Percentiles rank a stretch among this genome's conserved stretches.
Evolutionary conservation across 2,888 invertebrate species (phyloP).

Genomic region (Philereme vetulata): DNA sequence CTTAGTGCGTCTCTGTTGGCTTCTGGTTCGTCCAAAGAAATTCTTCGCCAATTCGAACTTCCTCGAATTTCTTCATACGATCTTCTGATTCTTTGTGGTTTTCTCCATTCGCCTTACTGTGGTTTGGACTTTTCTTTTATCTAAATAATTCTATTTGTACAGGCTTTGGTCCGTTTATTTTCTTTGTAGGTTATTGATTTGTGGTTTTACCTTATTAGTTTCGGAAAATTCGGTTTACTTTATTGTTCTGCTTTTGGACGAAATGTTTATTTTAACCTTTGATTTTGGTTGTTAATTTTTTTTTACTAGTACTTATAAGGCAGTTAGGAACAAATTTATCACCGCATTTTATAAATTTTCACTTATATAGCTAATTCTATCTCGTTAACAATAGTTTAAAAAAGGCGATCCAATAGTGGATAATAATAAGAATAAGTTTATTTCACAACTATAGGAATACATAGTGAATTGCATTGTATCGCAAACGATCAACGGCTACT

Average conservation of each 20-base stretch:
- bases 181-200: constrained; percentile 32
- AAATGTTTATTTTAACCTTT: too few species aligned
- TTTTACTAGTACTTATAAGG: too few species aligned
- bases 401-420: too few species aligned
- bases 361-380: too few species aligned
- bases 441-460: too few species aligned
- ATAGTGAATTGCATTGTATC: too few species aligned
- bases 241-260: neutral
- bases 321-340: too few species aligned
- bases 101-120: constrained; percentile 33
- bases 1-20: neutral
- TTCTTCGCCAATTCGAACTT: constrained; percentile 50
- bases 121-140: constrained; percentile 35
- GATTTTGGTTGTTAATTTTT: too few species aligned
- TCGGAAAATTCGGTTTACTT: constrained; percentile 11
- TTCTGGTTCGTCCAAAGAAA: constrained; percentile 46
- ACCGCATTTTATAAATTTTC: too few species aligned
- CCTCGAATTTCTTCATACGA: constrained; percentile 51
- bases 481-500: too few species aligned
- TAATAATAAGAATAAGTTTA: too few species aligned
- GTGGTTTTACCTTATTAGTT: constrained; percentile 20
- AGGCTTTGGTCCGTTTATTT: constrained; percentile 28
- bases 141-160: constrained; percentile 38
- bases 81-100: constrained; percentile 49
- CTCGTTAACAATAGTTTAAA: too few species aligned